Evolutionary conservation across 2,888 invertebrate genomes (phyloP), one percentile per base, ranked within the genome.

Genomic region (Andrena hattorfiana): DNA sequence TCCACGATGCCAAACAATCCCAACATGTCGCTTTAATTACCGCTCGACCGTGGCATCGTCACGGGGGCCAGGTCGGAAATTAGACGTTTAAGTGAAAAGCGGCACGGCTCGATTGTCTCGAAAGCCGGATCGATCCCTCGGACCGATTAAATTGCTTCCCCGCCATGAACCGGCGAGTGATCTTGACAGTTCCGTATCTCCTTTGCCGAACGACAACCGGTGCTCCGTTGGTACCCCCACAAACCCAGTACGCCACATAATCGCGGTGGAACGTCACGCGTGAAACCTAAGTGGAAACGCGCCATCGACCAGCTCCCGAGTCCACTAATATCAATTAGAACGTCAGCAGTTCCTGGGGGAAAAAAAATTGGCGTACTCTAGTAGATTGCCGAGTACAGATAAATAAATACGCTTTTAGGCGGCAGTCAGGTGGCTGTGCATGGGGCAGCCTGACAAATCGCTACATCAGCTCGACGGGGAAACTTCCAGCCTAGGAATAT

Each of bases 51-150:
- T 77, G 64, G 64, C 79, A 66, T 70, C 59, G 77, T 56, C n/a
- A 69, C 56, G 59, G 59, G 69, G 59, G 7, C 64, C 49, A 51
- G 54, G 13, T 66, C 77, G 49, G 79, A 66, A 79, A 79, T 79
- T 70, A 79, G 78, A 79, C 77, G 79, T 77, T 79, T 49, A 59
- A 79, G 64, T 42, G 79, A 80, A 77, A 80, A 71, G 54, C 79
- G 54, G 62, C 69, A 13, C 48, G 28, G 70, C 71, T 81, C 68
- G 71, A 72, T 81, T 67, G 79, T 72, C 71, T 67, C 62, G 71
- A 67, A 67, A 67, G 56, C 79, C 54, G 71, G 67, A 71, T 67
- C 69, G 73, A 73, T 73, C 35, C 51, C 69, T 48, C 20, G 26
- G 42, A 66, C 80, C 80, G 51, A 79, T 80, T 73, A 60, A 81